Base-by-base conservation (phyloP, 2,797 vertebrate genomes). In the Caiman crocodilus region DNA sequence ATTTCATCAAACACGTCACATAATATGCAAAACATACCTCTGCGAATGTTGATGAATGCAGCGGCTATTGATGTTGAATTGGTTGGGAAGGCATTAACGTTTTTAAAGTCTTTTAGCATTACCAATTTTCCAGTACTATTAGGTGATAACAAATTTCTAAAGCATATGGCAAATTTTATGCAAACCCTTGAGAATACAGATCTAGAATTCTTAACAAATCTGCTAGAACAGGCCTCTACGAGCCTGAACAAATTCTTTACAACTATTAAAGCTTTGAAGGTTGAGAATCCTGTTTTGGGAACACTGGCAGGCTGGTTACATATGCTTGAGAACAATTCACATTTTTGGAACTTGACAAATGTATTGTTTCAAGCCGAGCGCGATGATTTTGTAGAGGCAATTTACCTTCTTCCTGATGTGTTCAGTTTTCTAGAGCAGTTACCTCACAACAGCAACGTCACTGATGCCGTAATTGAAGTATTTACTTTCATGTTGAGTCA, bases 401-500 rank as follows among this genome's bases (percentile, higher is more conserved):
- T 96, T 35, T 76, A 92, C 0, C 6, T 94, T 10, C 86, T 98
- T 65, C 91, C 96, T 11, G 80, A 94, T 28, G 28, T 91, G 1
- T 32, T 79, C 42, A 92, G 6, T 25, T 88, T 98, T 58, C 90
- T 96, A 55, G 85, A 93, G 91, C 87, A 42, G 35, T 14, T 95
- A 57, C 28, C 42, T 76, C 90, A 92, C 30, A 50, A 50, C 42
- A 87, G 74, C 90, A 98, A 97, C 4, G 2, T 97, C 82, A 97
- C 95, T 0, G 94, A 97, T 65, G 85, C 87, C 60, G 83, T 98
- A 18, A 63, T 56, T 87, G 96, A 97, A 21, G 60, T 97, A 58
- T 92, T 97, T 1, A 14, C 86, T 90, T 97, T 98, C 71, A 76
- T 90, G 10, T 8, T 96, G 32, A 84, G 84, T 82, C 97, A 97